Evolutionary conservation across 2,888 invertebrate genomes (phyloP).

Genomic region (Drosophila fungiperda): DNA sequence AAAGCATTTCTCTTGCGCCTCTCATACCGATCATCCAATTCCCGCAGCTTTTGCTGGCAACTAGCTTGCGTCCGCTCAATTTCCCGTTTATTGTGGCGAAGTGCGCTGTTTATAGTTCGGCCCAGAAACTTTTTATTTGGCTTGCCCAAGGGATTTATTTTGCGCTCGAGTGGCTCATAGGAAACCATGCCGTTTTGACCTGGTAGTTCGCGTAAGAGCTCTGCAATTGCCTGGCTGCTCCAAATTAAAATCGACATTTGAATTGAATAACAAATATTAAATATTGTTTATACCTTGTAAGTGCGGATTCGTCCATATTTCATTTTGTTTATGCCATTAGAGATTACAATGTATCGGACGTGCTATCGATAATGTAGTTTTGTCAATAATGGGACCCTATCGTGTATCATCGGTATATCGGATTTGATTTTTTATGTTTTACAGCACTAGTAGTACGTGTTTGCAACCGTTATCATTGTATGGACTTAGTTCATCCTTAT

Average conservation of each 20-base stretch:
- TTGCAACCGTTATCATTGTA: not conserved
- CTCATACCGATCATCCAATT: slow-evolving; percentile 66
- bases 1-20: slow-evolving; percentile 44
- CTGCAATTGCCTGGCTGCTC: slow-evolving; percentile 74
- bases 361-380: not conserved
- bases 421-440: not conserved
- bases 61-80: slow-evolving; percentile 61
- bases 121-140: slow-evolving; percentile 82
- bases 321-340: slow-evolving; percentile 14
- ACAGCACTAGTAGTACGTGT: not conserved
- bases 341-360: not conserved
- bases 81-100: slow-evolving; percentile 76
- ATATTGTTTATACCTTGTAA: slow-evolving; percentile 67
- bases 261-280: not conserved
- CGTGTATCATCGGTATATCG: not conserved
- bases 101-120: slow-evolving; percentile 73
- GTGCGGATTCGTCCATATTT: slow-evolving; percentile 68
- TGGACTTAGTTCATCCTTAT: no score
- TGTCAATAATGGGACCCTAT: not conserved
- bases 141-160: slow-evolving; percentile 78
- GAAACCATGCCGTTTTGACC: slow-evolving; percentile 17
- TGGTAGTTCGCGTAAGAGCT: slow-evolving; percentile 72
- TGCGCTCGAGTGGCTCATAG: slow-evolving; percentile 62
- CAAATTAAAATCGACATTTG: not conserved
- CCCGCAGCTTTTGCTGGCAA: slow-evolving; percentile 72